Percentiles rank a stretch among this genome's conserved stretches.
These are phyloP conservation scores for Furcula furcula DNA, from an alignment of 2,888 invertebrate genomes.

Conservation along the genomic window DNA sequence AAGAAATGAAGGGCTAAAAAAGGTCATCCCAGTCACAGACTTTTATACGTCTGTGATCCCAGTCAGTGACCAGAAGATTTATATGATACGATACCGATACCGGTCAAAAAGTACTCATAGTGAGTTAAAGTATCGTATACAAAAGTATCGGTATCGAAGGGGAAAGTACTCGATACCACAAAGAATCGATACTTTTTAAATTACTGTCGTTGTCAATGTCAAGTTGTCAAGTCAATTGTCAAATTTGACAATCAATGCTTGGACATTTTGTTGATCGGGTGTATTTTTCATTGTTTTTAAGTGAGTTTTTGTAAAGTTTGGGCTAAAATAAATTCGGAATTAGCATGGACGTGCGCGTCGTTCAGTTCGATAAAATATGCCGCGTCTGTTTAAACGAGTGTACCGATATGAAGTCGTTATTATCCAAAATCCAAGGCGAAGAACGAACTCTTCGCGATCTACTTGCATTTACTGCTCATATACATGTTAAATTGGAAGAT, in stretches of 20 bases:
- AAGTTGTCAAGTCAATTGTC: background rate
- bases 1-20: too few relatives aligned
- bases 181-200: too few relatives aligned
- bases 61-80: too few relatives aligned
- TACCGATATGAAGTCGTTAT: conserved; percentile 45
- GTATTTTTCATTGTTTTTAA: background rate
- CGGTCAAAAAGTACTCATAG: too few relatives aligned
- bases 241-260: too few relatives aligned
- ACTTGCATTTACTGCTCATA: conserved; percentile 50
- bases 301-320: background rate
- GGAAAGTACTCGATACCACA: too few relatives aligned
- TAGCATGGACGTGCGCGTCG: conserved; percentile 35
- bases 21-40: too few relatives aligned
- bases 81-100: too few relatives aligned
- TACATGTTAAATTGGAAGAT: conserved; percentile 46
- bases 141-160: too few relatives aligned
- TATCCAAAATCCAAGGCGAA: conserved; percentile 41
- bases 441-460: conserved; percentile 46
- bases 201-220: background rate
- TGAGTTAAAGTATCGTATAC: too few relatives aligned
- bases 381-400: conserved; percentile 55
- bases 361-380: conserved; percentile 47
- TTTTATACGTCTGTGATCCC: too few relatives aligned
- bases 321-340: background rate
- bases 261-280: background rate